Conservation (phyloP, 2,888 invertebrate genomes). For the Operophtera brumata region DNA sequence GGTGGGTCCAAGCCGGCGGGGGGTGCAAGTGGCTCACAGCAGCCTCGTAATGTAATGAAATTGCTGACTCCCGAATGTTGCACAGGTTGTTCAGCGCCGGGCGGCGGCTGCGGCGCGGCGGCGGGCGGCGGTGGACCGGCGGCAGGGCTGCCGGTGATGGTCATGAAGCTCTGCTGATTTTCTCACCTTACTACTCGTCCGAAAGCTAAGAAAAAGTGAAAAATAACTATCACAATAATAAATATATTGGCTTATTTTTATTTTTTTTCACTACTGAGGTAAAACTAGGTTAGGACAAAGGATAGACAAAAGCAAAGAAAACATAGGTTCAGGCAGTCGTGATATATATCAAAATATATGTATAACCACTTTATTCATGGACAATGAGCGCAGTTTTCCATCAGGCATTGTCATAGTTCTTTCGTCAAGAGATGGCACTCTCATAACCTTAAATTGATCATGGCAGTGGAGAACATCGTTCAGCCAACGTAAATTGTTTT, state of each 20-base stretch:
- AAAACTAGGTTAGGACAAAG: too few species aligned
- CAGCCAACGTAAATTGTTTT: too few species aligned
- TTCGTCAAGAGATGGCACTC: too few species aligned
- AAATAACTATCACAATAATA: slow-evolving; percentile 39
- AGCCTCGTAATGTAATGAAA: slow-evolving; percentile 44
- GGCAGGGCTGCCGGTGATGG: slow-evolving; percentile 59
- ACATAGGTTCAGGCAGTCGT: too few species aligned
- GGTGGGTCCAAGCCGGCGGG: slow-evolving; percentile 8
- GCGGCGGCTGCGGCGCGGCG: slow-evolving; percentile 43
- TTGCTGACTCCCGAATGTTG: slow-evolving; percentile 57
- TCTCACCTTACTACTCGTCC: slow-evolving; percentile 31
- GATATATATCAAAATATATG: too few species aligned
- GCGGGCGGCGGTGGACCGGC: slow-evolving; percentile 47
- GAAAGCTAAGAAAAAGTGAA: slow-evolving; percentile 65
- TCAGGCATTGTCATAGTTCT: too few species aligned
- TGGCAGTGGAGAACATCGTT: too few species aligned
- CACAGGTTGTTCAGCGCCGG: slow-evolving; percentile 62
- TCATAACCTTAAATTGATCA: too few species aligned
- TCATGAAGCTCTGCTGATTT: slow-evolving; percentile 68
- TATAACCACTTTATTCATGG: too few species aligned
- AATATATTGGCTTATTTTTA: slow-evolving; percentile 26
- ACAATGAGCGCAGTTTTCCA: too few species aligned
- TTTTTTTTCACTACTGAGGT: background rate
- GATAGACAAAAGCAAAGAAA: too few species aligned
- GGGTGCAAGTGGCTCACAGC: slow-evolving; percentile 15